Percentiles rank a stretch among this genome's conserved stretches.
Conservation (phyloP, 2,888 invertebrate genomes). For the Nomada lathburiana region DNA sequence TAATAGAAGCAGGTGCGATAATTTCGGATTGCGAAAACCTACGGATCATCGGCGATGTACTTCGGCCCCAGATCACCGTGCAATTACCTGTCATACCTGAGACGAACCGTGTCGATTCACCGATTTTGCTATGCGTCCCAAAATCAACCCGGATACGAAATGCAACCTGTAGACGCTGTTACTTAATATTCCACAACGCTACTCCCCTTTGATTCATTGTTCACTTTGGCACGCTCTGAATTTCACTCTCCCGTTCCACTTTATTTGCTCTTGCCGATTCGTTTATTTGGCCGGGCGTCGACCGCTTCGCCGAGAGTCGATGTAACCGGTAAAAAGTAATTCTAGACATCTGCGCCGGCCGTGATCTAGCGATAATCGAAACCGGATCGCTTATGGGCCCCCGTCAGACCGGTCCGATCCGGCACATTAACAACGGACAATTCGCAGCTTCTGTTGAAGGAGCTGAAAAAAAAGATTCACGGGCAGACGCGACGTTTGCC, state of each 20-base stretch:
- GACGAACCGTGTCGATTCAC: not conserved
- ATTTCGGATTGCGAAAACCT: not conserved
- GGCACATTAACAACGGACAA: slow-evolving; percentile 28
- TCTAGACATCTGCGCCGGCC: not conserved
- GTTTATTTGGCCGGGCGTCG: not conserved
- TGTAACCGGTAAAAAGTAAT: not conserved
- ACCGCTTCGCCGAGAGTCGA: not conserved
- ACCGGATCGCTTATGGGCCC: slow-evolving; percentile 42
- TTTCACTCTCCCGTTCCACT: slow-evolving; percentile 51
- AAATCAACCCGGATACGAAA: slow-evolving; percentile 44
- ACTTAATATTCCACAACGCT: slow-evolving; percentile 19
- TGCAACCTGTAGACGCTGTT: slow-evolving; percentile 16
- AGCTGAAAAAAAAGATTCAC: slow-evolving; percentile 4
- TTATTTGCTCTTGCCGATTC: not conserved
- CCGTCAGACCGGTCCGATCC: slow-evolving; percentile 44
- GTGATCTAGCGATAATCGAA: slow-evolving; percentile 38
- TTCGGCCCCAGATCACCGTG: slow-evolving; percentile 1
- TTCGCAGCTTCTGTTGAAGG: not conserved
- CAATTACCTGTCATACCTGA: not conserved
- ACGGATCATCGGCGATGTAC: not conserved
- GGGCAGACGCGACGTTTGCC: not conserved
- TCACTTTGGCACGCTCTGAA: slow-evolving; percentile 19
- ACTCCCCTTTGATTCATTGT: slow-evolving; percentile 11
- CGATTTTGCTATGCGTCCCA: not conserved
- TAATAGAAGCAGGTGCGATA: not conserved